These are phyloP conservation scores for Teleiodes luculella DNA, from an alignment of 2,888 invertebrate species.

Conservation along the genomic window DNA sequence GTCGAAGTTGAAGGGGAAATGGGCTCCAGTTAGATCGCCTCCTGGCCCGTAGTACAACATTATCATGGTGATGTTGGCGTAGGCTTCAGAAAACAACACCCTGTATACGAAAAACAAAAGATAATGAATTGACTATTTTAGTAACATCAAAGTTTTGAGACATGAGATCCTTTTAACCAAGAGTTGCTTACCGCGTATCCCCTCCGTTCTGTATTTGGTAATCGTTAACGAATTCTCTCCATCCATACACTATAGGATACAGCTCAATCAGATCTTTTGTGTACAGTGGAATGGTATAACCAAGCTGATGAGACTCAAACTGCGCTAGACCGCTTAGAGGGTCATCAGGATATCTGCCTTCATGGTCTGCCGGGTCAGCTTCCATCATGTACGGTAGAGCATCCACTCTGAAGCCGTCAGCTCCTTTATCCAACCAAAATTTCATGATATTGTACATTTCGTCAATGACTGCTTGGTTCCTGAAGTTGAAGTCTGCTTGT, in stretches of 20 bases:
- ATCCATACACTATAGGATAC: conserved; percentile 76
- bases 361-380: conserved; percentile 59
- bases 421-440: conserved; percentile 84
- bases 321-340: conserved; percentile 54
- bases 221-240: conserved; percentile 77
- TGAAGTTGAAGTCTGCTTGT: conserved; percentile 84
- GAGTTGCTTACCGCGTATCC: conserved; percentile 57
- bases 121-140: neutral
- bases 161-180: neutral
- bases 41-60: conserved; percentile 81
- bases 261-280: conserved; percentile 80
- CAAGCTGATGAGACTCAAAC: conserved; percentile 68
- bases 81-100: conserved; percentile 81
- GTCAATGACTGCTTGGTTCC: conserved; percentile 74
- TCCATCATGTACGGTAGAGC: conserved; percentile 80
- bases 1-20: conserved; percentile 83
- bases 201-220: conserved; percentile 59
- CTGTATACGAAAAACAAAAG: conserved; percentile 40
- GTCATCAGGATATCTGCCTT: conserved; percentile 63
- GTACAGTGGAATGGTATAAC: conserved; percentile 79
- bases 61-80: conserved; percentile 72
- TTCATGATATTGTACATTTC: conserved; percentile 80
- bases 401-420: conserved; percentile 87
- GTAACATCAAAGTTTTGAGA: neutral
- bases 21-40: conserved; percentile 61